A percentile compares a stretch with the other conserved stretches of the same genome.
phyloP scores from a whole-genome alignment of 2,888 invertebrate species.

The Fissipunctia ypsillon region DNA sequence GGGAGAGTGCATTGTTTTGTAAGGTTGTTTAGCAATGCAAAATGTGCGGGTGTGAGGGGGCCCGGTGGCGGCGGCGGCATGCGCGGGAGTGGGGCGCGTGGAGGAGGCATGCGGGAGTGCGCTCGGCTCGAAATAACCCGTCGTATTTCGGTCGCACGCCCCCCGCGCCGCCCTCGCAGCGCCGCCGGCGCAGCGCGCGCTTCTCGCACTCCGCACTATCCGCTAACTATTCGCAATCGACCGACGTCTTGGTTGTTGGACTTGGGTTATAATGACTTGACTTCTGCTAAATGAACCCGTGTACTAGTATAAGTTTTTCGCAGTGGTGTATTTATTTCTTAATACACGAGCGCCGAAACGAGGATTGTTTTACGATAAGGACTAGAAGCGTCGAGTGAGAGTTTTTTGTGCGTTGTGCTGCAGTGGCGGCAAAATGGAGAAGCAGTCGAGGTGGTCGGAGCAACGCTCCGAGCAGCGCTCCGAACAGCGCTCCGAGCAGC shows the following conservation, averaged over 20 bases:
- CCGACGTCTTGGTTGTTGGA: constrained; percentile 96
- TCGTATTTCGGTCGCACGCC: constrained; percentile 87
- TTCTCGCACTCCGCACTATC: constrained; percentile 91
- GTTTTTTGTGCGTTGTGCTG: constrained; percentile 88
- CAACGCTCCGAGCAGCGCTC: constrained; percentile 86
- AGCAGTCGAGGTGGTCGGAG: constrained; percentile 91
- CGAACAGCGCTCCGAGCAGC: constrained; percentile 87
- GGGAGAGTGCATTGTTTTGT: constrained; percentile 54
- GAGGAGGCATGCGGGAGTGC: constrained; percentile 80
- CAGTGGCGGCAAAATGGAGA: constrained; percentile 93
- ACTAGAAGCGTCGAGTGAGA: constrained; percentile 88
- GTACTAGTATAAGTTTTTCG: constrained; percentile 88
- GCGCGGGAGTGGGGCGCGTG: constrained; percentile 63
- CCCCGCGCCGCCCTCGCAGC: constrained; percentile 75
- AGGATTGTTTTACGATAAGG: constrained; percentile 81
- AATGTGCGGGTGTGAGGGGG: constrained; percentile 66
- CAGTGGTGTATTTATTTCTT: constrained; percentile 87
- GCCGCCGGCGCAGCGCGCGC: constrained; percentile 80
- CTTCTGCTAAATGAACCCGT: constrained; percentile 93
- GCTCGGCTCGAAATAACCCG: constrained; percentile 87
- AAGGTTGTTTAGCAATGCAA: constrained; percentile 68
- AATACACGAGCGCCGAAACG: constrained; percentile 82
- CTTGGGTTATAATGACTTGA: constrained; percentile 94
- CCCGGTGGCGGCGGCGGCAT: constrained; percentile 38
- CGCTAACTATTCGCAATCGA: constrained; percentile 98